phyloP scores from a whole-genome alignment of 2,888 invertebrate species.

The Standfussiana lucernea region DNA sequence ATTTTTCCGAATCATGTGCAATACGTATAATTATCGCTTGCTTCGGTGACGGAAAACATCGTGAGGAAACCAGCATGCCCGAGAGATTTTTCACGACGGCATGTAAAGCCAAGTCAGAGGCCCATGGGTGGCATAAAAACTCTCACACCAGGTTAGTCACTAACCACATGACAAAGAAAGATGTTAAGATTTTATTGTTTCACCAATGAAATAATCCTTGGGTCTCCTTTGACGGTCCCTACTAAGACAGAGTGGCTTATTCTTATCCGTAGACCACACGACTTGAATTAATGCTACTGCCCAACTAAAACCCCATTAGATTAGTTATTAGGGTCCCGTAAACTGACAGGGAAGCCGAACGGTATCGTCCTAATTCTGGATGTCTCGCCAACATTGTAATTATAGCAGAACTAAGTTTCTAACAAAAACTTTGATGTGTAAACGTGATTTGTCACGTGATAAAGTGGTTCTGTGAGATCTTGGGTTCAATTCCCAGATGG shows the following conservation, averaged over 20 bases:
- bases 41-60: too few species aligned
- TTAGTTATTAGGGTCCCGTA: conserved; percentile 39
- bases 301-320: conserved; percentile 44
- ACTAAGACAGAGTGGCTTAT: conserved; percentile 24
- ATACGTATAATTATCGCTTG: too few species aligned
- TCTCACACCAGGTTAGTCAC: too few species aligned
- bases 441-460: neutral
- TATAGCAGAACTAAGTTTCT: neutral
- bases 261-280: conserved; percentile 29
- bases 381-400: neutral
- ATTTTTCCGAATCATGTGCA: too few species aligned
- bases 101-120: too few species aligned
- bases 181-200: conserved; percentile 14
- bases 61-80: too few species aligned
- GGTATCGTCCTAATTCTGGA: neutral
- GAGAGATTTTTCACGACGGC: too few species aligned
- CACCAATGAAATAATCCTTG: conserved; percentile 8
- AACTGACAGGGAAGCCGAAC: neutral
- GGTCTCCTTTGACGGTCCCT: conserved; percentile 1
- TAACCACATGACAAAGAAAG: too few species aligned
- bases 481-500: neutral
- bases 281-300: conserved; percentile 36
- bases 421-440: neutral
- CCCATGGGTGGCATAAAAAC: too few species aligned
- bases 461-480: neutral